phyloP scores from a whole-genome alignment of 2,888 invertebrate species.

The Danaus chrysippus region DNA sequence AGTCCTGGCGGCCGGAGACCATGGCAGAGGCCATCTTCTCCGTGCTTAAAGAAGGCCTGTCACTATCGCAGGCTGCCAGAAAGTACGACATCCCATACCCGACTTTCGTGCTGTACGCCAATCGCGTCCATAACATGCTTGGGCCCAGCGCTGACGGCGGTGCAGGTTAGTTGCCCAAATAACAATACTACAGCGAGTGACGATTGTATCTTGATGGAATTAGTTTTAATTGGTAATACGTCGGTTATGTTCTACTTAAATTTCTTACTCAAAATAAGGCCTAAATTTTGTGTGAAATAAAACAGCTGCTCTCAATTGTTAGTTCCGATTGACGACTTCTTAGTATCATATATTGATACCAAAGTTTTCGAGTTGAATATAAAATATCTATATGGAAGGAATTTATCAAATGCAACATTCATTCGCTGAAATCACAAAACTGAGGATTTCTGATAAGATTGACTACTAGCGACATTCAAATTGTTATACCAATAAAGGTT shows the following conservation, averaged over 20 bases:
- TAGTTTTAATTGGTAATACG: not conserved
- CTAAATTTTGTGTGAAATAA: not conserved
- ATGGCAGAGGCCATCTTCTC: constrained; percentile 97
- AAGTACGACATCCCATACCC: constrained; percentile 97
- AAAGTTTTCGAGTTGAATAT: constrained; percentile 5
- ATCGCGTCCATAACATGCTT: constrained; percentile 95
- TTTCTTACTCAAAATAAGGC: not conserved
- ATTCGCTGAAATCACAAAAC: constrained; percentile 23
- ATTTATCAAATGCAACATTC: constrained; percentile 26
- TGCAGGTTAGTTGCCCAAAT: constrained; percentile 81
- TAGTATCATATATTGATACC: not conserved
- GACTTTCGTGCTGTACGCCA: constrained; percentile 95
- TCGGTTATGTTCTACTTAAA: not conserved
- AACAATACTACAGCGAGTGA: constrained; percentile 38
- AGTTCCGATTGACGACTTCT: not conserved
- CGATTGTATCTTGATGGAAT: constrained; percentile 15
- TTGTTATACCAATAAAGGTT: constrained; percentile 10
- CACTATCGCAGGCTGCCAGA: constrained; percentile 92
- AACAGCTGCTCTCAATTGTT: no score
- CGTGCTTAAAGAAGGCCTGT: constrained; percentile 93
- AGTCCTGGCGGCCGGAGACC: constrained; percentile 96
- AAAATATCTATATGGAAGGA: constrained; percentile 12
- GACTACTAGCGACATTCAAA: constrained; percentile 14
- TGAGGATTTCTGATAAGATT: constrained; percentile 21
- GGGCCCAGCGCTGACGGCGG: constrained; percentile 95